Evolutionary conservation across 2,113 vertebrate species (phyloP), one percentile per base, ranked within the genome.

Genomic region (Coreoperca whiteheadi): DNA sequence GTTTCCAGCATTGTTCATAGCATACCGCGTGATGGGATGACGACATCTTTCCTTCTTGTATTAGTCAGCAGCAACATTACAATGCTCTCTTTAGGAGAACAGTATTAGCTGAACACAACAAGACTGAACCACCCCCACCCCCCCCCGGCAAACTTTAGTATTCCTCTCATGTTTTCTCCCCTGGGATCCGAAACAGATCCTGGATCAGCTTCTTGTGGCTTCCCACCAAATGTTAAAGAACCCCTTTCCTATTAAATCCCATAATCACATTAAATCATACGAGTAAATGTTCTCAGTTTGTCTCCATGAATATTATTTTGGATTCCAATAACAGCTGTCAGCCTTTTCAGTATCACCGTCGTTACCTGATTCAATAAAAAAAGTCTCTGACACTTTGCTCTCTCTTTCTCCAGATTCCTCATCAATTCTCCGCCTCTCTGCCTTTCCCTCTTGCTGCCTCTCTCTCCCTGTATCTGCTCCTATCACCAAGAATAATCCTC

Each of bases 401-500:
- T 71, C 37, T 25, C 32, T 37, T 81, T 66, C 61, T 59, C 28
- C 4, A 41, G 48, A 61, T 43, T 69, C 53, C 30, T 77, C 66
- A 50, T 64, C 57, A 30, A 2, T 78, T 48, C 54, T 79, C 46
- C 54, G 15, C 54, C 51, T 74, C 67, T 65, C 28, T 16, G 5
- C 25, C 25, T 50, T 1, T 18, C 51, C 65, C 25, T 57, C 57
- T 25, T 10, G 23, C 61, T 57, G 14, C 21, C 16, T 56, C 61
- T 77, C 79, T 72, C 30, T 70, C 43, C 21, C 41, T 75, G n/a
- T 66, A 41, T 91, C 77, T 87, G 69, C 53, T 81, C 67, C 78
- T 83, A 74, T 93, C 83, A 82, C 78, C 50, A 39, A 61, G 28
- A 43, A 28, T 85, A 82, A 87, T 89, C 78, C 77, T 81, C 54